These are phyloP conservation scores for Lepidostoma basale DNA, from an alignment of 1,140 invertebrate genomes.

Conservation along the genomic window DNA sequence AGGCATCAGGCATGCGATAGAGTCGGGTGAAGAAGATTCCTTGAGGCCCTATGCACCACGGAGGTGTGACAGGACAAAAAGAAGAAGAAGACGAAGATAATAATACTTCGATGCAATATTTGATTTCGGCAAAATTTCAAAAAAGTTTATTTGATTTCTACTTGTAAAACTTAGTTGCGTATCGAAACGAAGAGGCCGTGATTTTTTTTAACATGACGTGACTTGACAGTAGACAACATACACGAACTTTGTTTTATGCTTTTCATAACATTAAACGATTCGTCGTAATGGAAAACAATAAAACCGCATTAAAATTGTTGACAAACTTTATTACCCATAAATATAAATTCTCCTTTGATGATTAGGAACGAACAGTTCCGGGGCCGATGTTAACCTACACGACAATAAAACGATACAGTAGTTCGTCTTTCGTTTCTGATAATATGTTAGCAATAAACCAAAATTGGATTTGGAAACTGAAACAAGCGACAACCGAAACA, in stretches of 20 bases:
- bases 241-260: too few species aligned
- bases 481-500: not conserved
- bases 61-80: too few species aligned
- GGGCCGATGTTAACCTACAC: slow-evolving; percentile 15
- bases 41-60: too few species aligned
- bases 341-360: slow-evolving; percentile 13
- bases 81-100: too few species aligned
- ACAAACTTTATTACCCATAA: slow-evolving; percentile 18
- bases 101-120: too few species aligned
- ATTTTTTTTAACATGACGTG: not conserved
- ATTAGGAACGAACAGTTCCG: not conserved
- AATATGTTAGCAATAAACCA: slow-evolving; percentile 34
- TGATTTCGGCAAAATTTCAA: too few species aligned
- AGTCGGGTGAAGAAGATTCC: too few species aligned
- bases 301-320: slow-evolving; percentile 15
- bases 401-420: slow-evolving; percentile 14
- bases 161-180: too few species aligned
- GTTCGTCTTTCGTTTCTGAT: slow-evolving; percentile 12
- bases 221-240: not conserved
- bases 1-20: too few species aligned
- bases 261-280: slow-evolving; percentile 13
- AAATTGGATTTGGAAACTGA: slow-evolving; percentile 23
- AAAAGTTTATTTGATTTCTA: too few species aligned
- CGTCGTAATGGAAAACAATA: slow-evolving; percentile 3
- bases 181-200: too few species aligned